Percentiles rank a stretch among this genome's conserved stretches.
Conservation (phyloP, 92 coral and sea anemone species). For the Zoanthus solanderi region DNA sequence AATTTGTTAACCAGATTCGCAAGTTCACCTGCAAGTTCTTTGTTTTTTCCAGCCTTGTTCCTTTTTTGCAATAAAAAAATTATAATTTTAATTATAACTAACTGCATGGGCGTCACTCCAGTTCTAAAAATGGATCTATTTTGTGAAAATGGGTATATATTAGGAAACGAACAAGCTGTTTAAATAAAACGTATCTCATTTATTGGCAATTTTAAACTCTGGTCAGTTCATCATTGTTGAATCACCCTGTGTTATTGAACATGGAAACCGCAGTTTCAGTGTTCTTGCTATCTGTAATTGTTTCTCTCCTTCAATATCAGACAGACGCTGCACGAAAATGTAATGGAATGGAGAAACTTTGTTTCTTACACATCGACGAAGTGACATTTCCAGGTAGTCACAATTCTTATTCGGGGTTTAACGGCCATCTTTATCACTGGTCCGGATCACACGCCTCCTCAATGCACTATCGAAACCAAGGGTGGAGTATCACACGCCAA, state of each 20-base stretch:
- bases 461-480: constrained; percentile 67
- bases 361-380: constrained; percentile 56
- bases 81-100: too few species aligned
- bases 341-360: constrained; percentile 65
- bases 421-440: constrained; percentile 62
- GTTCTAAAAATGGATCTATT: too few species aligned
- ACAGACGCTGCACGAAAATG: constrained; percentile 32
- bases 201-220: too few species aligned
- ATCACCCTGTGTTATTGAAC: background rate
- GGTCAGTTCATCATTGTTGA: too few species aligned
- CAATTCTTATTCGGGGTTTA: constrained; percentile 74
- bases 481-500: constrained; percentile 56
- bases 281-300: background rate
- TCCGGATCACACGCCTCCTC: constrained; percentile 40
- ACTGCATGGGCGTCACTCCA: too few species aligned
- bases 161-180: too few species aligned
- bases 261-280: background rate
- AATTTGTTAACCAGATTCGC: too few species aligned
- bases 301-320: background rate
- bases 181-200: too few species aligned
- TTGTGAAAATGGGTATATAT: too few species aligned
- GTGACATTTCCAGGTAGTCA: constrained; percentile 74
- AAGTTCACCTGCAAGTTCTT: too few species aligned
- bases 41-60: too few species aligned
- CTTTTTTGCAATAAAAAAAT: too few species aligned